A percentile compares a stretch with the other conserved stretches of the same genome.
phyloP scores from a whole-genome alignment of 2,113 vertebrate genomes.

The Phyllostomus hastatus region DNA sequence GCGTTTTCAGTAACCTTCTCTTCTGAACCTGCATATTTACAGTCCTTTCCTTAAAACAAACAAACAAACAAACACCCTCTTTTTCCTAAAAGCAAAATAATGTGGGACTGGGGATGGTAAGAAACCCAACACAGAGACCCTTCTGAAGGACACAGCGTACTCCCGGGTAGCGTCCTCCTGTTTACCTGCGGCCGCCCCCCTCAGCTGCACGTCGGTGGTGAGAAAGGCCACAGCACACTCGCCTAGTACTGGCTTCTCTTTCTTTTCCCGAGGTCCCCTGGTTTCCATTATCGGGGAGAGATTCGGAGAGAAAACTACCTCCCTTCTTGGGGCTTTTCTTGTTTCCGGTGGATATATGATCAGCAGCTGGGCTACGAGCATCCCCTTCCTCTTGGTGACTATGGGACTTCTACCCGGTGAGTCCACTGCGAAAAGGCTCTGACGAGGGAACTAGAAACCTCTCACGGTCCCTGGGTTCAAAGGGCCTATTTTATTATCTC shows the following conservation, averaged over 20 bases:
- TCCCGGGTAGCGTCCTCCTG: neutral
- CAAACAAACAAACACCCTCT: neutral
- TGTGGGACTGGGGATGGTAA: neutral
- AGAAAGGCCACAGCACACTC: neutral
- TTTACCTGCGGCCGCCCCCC: neutral
- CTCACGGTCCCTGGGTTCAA: neutral
- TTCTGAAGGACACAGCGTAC: neutral
- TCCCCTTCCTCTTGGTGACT: slow-evolving; percentile 91
- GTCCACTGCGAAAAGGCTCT: slow-evolving; percentile 54
- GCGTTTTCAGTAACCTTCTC: neutral
- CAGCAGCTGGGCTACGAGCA: slow-evolving; percentile 87
- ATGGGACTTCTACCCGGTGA: slow-evolving; percentile 93
- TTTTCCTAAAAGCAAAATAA: neutral
- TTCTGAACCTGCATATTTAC: neutral
- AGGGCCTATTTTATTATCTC: neutral
- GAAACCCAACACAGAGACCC: neutral
- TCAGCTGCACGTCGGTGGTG: neutral
- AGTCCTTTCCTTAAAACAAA: neutral
- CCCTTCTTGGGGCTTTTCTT: slow-evolving; percentile 85
- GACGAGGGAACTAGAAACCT: neutral
- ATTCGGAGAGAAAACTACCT: slow-evolving; percentile 84
- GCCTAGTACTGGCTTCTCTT: neutral
- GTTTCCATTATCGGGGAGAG: slow-evolving; percentile 85
- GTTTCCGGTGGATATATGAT: slow-evolving; percentile 87
- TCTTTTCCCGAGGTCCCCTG: slow-evolving; percentile 83